Evolutionary conservation across 1,140 invertebrate species (phyloP).

Genomic region (Drosophila busckii): DNA sequence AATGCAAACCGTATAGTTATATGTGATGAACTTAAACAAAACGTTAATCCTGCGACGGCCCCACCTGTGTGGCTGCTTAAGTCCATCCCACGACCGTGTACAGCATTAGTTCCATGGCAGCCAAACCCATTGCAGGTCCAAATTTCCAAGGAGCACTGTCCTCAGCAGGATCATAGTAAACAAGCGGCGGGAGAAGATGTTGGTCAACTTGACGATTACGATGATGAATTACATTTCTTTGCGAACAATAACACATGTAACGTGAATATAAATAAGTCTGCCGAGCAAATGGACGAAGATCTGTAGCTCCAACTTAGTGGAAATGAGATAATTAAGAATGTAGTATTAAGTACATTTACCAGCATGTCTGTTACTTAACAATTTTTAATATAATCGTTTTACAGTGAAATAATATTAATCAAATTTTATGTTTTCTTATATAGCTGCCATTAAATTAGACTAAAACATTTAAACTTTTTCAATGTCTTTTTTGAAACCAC

Average conservation of each 20-base stretch:
- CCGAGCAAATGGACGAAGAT: constrained; percentile 73
- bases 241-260: constrained; percentile 76
- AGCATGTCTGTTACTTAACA: too few species aligned
- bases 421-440: too few species aligned
- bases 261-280: constrained; percentile 74
- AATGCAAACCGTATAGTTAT: constrained; percentile 82
- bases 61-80: constrained; percentile 64
- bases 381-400: too few species aligned
- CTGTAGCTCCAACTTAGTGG: constrained; percentile 47
- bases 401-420: too few species aligned
- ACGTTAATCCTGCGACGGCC: constrained; percentile 79
- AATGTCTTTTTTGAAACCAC: too few species aligned
- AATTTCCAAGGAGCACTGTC: constrained; percentile 20
- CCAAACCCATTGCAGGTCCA: constrained; percentile 83
- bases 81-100: constrained; percentile 84
- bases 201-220: constrained; percentile 57
- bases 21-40: constrained; percentile 84
- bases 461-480: too few species aligned
- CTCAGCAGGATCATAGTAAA: neutral
- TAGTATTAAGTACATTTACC: too few species aligned
- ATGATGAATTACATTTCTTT: constrained; percentile 62
- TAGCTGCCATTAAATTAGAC: too few species aligned
- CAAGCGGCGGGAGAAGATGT: neutral
- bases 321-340: neutral
- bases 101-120: constrained; percentile 88